A percentile compares a stretch with the other conserved stretches of the same genome.
phyloP scores from a whole-genome alignment of 2,888 invertebrate species.

The Empis livida region DNA sequence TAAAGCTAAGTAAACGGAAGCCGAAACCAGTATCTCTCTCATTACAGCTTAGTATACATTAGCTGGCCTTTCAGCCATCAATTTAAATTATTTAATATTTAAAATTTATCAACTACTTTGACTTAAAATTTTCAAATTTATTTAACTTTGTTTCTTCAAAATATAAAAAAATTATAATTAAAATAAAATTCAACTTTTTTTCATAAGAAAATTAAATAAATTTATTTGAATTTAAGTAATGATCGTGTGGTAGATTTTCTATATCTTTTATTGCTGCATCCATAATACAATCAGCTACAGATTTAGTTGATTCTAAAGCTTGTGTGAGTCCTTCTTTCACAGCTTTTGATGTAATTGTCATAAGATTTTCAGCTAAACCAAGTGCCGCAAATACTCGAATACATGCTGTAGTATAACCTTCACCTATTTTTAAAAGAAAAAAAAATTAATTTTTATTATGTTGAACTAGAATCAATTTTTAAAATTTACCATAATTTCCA shows the following conservation, averaged over 20 bases:
- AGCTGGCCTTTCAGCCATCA: too few species aligned
- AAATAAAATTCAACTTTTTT: not conserved
- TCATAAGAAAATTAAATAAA: conserved; percentile 21
- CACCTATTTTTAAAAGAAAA: conserved; percentile 33
- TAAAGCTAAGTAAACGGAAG: too few species aligned
- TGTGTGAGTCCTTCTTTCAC: conserved; percentile 50
- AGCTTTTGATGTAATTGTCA: conserved; percentile 47
- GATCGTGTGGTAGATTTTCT: conserved; percentile 37
- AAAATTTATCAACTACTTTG: too few species aligned
- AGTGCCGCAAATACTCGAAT: conserved; percentile 58
- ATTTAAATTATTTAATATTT: too few species aligned
- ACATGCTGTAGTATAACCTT: conserved; percentile 51
- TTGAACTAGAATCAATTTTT: not conserved
- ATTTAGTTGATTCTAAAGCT: conserved; percentile 41
- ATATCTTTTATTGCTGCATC: conserved; percentile 35
- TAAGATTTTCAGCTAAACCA: conserved; percentile 49
- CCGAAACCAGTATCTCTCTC: too few species aligned
- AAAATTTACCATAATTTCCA: conserved; percentile 49
- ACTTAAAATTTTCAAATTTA: too few species aligned
- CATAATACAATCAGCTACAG: conserved; percentile 44
- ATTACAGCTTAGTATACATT: too few species aligned
- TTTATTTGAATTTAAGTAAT: conserved; percentile 37
- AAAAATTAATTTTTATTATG: not conserved
- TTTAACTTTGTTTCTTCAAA: too few species aligned
- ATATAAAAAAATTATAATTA: not conserved